Base-by-base conservation (phyloP, 2,113 vertebrate species). In the Illadopsis cleaveri region DNA sequence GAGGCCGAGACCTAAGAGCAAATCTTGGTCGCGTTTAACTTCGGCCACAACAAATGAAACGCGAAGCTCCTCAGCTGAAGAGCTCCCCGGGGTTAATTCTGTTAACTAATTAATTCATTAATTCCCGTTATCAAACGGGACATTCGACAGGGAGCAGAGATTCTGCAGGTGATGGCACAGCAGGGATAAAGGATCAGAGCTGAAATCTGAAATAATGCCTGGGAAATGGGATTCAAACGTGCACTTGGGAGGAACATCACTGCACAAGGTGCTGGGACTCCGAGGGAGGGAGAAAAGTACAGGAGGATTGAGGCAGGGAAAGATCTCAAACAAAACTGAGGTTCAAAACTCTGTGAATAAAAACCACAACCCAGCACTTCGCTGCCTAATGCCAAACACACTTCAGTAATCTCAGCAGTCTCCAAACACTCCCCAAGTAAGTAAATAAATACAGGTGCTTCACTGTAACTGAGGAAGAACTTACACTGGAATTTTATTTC, bases 81-180 rank as follows among this genome's bases (percentile, higher is more conserved):
- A 89, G 51, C 20, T 75, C n/a, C 19, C 15, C 50, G 3, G 27
- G 2, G 44, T 35, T 51, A 22, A 56, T 6, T 62, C 47, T 28
- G 27, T 40, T 40, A 40, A 40, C 13, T 40, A 40, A 40, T 40
- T 40, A 40, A 40, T 40, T 40, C 12, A 40, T 40, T 40, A 40
- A 40, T 40, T 40, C 40, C 15, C 2, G 0, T 2, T 6, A 47
- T 3, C 14, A 0, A 76, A 65, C 0, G 9, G 56, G 69, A 71
- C 2, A 3, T 13, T 30, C 40, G 24, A 6, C 56, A 40, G 17
- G 28, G 2, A 73, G 4, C 62, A 21, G 48, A 0, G 0, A 50
- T 4, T 17, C 6, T 28, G 21, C 57, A 66, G 65, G 65, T 71
- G 45, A 81, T 15, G 28, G 68, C 33, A 64, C 11, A 8, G 60